Conservation (phyloP, 2,888 invertebrate genomes). For the Notodonta dromedarius region DNA sequence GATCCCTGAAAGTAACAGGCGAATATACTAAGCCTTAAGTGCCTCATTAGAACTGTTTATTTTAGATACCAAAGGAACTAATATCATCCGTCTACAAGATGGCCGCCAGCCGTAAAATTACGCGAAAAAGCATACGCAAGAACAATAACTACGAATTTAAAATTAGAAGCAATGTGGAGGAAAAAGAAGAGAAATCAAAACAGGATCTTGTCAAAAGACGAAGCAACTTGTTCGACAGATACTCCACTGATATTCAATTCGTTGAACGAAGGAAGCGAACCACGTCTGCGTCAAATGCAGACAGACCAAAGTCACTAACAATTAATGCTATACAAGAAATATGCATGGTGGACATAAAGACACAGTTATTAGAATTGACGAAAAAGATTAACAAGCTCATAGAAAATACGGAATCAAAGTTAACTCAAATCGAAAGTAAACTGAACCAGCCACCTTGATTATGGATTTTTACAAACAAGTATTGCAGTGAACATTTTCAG, state of each 20-base stretch:
- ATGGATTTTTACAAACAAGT: neutral
- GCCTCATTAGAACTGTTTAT: conserved; percentile 14
- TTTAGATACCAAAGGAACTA: conserved; percentile 88
- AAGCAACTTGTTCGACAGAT: conserved; percentile 74
- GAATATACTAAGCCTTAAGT: too few species aligned
- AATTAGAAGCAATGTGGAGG: conserved; percentile 59
- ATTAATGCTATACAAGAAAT: conserved; percentile 78
- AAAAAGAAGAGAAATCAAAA: conserved; percentile 55
- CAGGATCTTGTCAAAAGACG: conserved; percentile 68
- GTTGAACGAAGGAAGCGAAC: conserved; percentile 71
- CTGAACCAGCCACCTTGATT: conserved; percentile 53
- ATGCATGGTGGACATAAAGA: conserved; percentile 78
- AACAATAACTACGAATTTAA: conserved; percentile 77
- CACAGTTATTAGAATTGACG: conserved; percentile 66
- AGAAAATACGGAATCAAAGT: conserved; percentile 61
- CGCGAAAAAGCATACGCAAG: conserved; percentile 80
- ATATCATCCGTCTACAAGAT: conserved; percentile 89
- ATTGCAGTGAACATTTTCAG: neutral
- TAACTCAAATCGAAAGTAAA: conserved; percentile 64
- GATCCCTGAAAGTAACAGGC: too few species aligned
- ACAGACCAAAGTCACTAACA: conserved; percentile 65
- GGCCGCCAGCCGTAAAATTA: conserved; percentile 87
- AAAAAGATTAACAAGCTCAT: conserved; percentile 71
- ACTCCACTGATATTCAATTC: conserved; percentile 71
- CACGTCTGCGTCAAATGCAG: conserved; percentile 55